phyloP scores from a whole-genome alignment of 2,888 invertebrate species.

The Idaea straminata region DNA sequence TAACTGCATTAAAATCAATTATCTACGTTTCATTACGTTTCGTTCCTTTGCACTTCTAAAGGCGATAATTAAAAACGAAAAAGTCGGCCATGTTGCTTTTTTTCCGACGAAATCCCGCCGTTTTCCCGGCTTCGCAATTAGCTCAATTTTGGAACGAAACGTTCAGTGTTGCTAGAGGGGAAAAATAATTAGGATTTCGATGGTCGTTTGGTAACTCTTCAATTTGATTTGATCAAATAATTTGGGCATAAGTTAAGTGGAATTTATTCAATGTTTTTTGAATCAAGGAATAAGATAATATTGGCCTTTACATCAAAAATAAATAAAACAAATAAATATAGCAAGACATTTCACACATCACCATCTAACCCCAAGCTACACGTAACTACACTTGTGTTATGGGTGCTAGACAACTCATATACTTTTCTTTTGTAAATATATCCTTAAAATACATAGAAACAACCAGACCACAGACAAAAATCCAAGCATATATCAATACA shows the following conservation, averaged over 20 bases:
- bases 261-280: too few relatives aligned
- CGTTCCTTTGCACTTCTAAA: conserved; percentile 37
- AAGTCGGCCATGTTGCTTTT: conserved; percentile 47
- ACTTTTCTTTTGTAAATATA: too few relatives aligned
- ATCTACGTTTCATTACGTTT: conserved; percentile 25
- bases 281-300: too few relatives aligned
- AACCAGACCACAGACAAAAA: too few relatives aligned
- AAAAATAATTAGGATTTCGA: conserved; percentile 39
- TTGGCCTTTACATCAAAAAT: too few relatives aligned
- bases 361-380: too few relatives aligned
- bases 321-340: too few relatives aligned
- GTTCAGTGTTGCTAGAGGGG: conserved; percentile 47
- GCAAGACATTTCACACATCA: too few relatives aligned
- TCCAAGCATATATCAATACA: too few relatives aligned
- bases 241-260: background rate
- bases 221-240: conserved; percentile 11
- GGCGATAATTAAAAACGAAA: conserved; percentile 61
- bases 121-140: conserved; percentile 56
- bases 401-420: too few relatives aligned
- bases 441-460: too few relatives aligned
- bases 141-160: conserved; percentile 60
- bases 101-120: conserved; percentile 50
- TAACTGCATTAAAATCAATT: conserved; percentile 25
- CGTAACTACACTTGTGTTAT: too few relatives aligned
- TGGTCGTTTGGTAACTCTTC: conserved; percentile 23